phyloP scores from a whole-genome alignment of 1,140 invertebrate genomes.

The Galleria mellonella region DNA sequence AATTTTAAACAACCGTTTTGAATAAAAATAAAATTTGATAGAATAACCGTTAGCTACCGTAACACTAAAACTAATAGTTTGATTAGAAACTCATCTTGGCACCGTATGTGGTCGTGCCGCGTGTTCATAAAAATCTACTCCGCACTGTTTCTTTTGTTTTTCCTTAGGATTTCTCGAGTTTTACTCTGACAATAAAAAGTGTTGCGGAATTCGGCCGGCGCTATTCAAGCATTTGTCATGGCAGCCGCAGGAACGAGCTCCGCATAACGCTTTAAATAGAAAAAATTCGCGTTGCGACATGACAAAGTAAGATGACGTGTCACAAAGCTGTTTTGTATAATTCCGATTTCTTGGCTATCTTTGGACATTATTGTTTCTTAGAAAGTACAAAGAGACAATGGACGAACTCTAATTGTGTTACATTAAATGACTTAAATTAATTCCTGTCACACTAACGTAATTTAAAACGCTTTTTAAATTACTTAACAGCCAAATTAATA shows the following conservation, averaged over 20 bases:
- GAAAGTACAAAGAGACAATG: constrained; percentile 47
- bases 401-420: constrained; percentile 41
- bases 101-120: neutral
- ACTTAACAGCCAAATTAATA: too few species aligned
- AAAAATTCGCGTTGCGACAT: constrained; percentile 26
- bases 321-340: constrained; percentile 39
- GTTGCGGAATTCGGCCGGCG: constrained; percentile 13
- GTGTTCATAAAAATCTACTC: too few species aligned
- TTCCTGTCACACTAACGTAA: constrained; percentile 23
- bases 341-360: constrained; percentile 40
- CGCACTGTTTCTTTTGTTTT: constrained; percentile 9
- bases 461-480: neutral
- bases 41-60: constrained; percentile 3
- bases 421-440: constrained; percentile 30
- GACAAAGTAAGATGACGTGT: constrained; percentile 25
- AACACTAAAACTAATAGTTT: constrained; percentile 21
- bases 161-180: constrained; percentile 17
- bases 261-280: constrained; percentile 14
- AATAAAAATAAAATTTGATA: too few species aligned
- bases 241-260: constrained; percentile 9
- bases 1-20: too few species aligned
- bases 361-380: constrained; percentile 37
- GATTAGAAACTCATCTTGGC: constrained; percentile 27
- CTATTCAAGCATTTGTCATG: constrained; percentile 30
- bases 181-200: constrained; percentile 21